Evolutionary conservation across 2,113 vertebrate genomes (phyloP).

Genomic region (Rhinopomastus cyanomelas): DNA sequence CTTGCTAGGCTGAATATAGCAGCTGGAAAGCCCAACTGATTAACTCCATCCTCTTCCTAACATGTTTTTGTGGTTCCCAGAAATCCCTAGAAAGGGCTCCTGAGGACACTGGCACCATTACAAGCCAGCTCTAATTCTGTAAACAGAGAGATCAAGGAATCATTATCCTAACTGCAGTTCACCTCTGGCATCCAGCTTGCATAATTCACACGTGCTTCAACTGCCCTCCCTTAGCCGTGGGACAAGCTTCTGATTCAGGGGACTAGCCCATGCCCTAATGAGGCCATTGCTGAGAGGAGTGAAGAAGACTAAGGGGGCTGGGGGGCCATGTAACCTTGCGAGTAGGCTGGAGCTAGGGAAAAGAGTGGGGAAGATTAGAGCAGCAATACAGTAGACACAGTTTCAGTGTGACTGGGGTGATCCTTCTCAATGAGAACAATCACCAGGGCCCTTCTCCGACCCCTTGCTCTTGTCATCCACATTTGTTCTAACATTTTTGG

Average conservation of each 20-base stretch:
- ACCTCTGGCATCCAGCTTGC: slow-evolving; percentile 10
- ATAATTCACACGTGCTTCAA: not conserved
- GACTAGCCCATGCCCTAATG: not conserved
- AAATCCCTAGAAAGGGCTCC: slow-evolving; percentile 64
- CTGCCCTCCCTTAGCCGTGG: not conserved
- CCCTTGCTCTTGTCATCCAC: not conserved
- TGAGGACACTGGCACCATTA: slow-evolving; percentile 56
- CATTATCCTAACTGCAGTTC: slow-evolving; percentile 16
- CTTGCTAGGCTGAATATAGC: slow-evolving; percentile 62
- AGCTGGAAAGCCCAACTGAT: slow-evolving; percentile 64
- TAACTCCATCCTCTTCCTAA: slow-evolving; percentile 63
- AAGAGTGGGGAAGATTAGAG: not conserved
- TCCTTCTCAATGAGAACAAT: not conserved
- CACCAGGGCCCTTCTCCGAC: not conserved
- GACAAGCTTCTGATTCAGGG: not conserved
- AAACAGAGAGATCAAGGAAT: slow-evolving; percentile 45
- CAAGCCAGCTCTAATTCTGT: slow-evolving; percentile 31
- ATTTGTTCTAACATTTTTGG: not conserved
- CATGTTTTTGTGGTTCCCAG: slow-evolving; percentile 40
- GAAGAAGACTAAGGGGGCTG: accelerated
- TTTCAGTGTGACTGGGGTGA: not conserved
- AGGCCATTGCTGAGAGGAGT: not conserved
- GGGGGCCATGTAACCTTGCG: not conserved
- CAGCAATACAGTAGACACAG: not conserved
- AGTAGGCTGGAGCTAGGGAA: not conserved